Base-by-base conservation (phyloP, 2,888 invertebrate species). In the Drosophila rellima region DNA sequence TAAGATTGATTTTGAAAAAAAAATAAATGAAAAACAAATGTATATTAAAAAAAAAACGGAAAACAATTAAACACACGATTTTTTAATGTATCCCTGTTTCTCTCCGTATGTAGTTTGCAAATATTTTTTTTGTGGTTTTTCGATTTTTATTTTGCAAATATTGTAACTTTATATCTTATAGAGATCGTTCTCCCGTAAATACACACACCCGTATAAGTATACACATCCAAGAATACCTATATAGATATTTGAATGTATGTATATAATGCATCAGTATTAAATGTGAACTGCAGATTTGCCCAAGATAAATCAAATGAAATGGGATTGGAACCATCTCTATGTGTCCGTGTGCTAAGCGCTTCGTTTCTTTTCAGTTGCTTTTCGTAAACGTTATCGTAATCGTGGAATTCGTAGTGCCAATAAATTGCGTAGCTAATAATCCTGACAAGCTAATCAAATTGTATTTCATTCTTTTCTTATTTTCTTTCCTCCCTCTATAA, bases 391-490 rank as follows among this genome's bases (percentile, higher is more conserved):
- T 40, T 40, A 56, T 23, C 50, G 47, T 56, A 17, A 37, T 44
- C 61, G 62, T 65, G 61, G 61, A 65, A 56, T 57, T 75, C 76
- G 75, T 75, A 74, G 76, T 76, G 76, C 76, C 76, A 76, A 78
- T 55, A 74, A 70, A 61, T 57, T 57, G 60, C 40, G 66, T 77
- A 78, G 82, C 45, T 63, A 69, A 75, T 84, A 60, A 69, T 69
- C 82, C 71, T 88, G 88, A 70, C 62, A 82, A 88, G 84, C 87
- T 88, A 84, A 84, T 84, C 74, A 80, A 84, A 71, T 63, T 83
- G 67, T 88, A 74, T 83, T 86, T 75, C 83, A 83, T 83, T 88
- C 88, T 88, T 86, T 84, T 83, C 86, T 78, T 86, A 42, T 83
- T 44, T 45, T 55, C 55, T 82, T 83, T 67, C 68, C 78, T 63